A percentile compares a stretch with the other conserved stretches of the same genome.
Conservation (phyloP, 2,113 vertebrate genomes). For the Orthonyx spaldingii region DNA sequence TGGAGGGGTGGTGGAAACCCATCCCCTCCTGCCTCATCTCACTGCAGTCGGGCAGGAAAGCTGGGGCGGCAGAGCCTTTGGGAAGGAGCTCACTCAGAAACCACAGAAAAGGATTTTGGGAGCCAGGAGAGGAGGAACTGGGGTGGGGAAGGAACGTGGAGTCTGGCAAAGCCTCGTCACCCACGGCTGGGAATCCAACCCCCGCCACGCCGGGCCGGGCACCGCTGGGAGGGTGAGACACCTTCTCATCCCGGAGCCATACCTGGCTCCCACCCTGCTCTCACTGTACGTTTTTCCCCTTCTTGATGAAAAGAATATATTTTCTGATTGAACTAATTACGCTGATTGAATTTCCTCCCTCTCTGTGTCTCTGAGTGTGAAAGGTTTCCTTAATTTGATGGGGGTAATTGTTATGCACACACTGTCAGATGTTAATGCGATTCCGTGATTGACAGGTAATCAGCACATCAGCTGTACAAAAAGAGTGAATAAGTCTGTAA, state of each 20-base stretch:
- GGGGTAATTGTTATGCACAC: conserved; percentile 89
- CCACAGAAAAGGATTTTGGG: background rate
- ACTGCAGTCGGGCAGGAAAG: background rate
- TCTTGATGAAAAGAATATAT: conserved; percentile 75
- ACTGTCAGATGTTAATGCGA: conserved; percentile 84
- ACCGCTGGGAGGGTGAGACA: background rate
- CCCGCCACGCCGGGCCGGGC: background rate
- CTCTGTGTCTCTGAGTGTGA: conserved; percentile 69
- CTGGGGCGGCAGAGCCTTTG: background rate
- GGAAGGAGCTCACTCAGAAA: background rate
- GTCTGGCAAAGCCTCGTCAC: background rate
- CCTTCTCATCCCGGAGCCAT: background rate
- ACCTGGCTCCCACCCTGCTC: background rate
- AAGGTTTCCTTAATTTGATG: conserved; percentile 82
- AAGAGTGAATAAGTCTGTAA: conserved; percentile 83
- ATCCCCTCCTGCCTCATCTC: background rate
- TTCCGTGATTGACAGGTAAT: conserved; percentile 87
- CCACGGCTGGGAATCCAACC: background rate
- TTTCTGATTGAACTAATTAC: conserved; percentile 88
- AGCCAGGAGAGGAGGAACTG: background rate
- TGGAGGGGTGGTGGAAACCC: background rate
- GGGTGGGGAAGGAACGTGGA: background rate
- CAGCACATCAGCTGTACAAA: conserved; percentile 83
- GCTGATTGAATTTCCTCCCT: conserved; percentile 83
- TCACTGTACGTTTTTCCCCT: background rate